phyloP scores from a whole-genome alignment of 2,797 vertebrate genomes.

The Paratrypauchen microcephalus region DNA sequence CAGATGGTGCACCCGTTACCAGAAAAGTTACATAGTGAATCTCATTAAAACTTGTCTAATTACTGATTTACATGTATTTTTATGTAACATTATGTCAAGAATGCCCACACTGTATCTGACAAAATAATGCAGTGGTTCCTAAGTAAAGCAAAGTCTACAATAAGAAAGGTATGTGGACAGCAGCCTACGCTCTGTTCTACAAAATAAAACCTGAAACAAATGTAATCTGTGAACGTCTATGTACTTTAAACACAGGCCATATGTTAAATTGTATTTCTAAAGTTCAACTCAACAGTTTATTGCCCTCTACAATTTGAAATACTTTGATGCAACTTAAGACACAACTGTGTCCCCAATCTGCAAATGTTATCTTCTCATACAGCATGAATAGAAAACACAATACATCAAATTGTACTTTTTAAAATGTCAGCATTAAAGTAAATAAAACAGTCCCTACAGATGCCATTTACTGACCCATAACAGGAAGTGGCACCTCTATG shows the following conservation, averaged over 20 bases:
- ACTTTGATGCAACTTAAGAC: background rate
- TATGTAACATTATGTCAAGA: background rate
- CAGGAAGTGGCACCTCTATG: slow-evolving; percentile 31
- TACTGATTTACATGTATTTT: too few relatives aligned
- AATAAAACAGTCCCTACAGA: slow-evolving; percentile 53
- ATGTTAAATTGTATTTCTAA: background rate
- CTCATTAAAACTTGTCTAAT: too few relatives aligned
- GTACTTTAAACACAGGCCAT: background rate
- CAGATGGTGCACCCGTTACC: too few relatives aligned
- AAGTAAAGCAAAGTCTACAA: background rate
- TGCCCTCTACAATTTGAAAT: background rate
- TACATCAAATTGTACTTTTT: slow-evolving; percentile 40
- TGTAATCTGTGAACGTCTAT: background rate
- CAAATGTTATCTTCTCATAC: slow-evolving; percentile 31
- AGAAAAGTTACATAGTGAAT: too few relatives aligned
- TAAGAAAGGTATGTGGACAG: background rate
- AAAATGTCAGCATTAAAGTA: slow-evolving; percentile 56
- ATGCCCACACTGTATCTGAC: background rate
- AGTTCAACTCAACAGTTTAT: background rate
- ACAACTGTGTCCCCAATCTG: background rate
- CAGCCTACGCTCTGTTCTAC: background rate
- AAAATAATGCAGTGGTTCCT: background rate
- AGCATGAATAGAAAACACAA: slow-evolving; percentile 36
- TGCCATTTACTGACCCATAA: slow-evolving; percentile 51
- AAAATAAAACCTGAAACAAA: background rate